Evolutionary conservation across 2,797 vertebrate species (phyloP).

Genomic region (Petrocephalus sullivani): DNA sequence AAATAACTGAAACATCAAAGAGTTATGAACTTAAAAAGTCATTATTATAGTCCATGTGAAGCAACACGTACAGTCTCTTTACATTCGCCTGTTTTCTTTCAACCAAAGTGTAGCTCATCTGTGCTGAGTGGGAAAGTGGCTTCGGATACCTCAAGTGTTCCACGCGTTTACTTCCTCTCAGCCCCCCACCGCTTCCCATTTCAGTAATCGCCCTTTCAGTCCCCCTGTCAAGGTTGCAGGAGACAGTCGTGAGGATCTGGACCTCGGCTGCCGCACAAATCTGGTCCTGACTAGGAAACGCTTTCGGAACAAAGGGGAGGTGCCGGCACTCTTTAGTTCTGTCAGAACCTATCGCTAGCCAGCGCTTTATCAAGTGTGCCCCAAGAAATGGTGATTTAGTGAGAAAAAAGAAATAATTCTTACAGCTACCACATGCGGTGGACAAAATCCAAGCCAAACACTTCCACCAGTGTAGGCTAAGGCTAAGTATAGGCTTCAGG

Average conservation of each 20-base stretch:
- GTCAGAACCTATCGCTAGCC: constrained; percentile 46
- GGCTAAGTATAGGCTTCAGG: constrained; percentile 64
- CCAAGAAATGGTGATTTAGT: constrained; percentile 66
- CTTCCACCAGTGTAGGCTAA: constrained; percentile 73
- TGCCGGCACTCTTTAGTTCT: constrained; percentile 36
- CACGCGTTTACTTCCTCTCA: constrained; percentile 46
- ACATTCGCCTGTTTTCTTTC: not conserved
- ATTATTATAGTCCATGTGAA: not conserved
- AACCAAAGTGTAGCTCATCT: not conserved
- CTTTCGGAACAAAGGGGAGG: constrained; percentile 18
- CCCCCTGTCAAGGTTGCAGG: constrained; percentile 30
- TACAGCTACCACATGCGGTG: constrained; percentile 83
- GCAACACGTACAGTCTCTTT: not conserved
- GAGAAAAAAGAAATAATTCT: constrained; percentile 47
- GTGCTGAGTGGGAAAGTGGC: constrained; percentile 34
- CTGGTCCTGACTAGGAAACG: constrained; percentile 31
- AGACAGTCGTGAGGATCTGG: not conserved
- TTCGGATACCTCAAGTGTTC: constrained; percentile 51
- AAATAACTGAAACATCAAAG: not conserved
- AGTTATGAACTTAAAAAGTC: not conserved
- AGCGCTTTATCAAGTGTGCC: constrained; percentile 63
- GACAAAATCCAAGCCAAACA: constrained; percentile 83
- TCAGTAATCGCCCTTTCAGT: constrained; percentile 44
- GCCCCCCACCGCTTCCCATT: constrained; percentile 52
- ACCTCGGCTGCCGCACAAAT: constrained; percentile 31